Evolutionary conservation across 2,797 vertebrate species (phyloP), one percentile per base, ranked within the genome.

Genomic region (Dromococcyx pavoninus): DNA sequence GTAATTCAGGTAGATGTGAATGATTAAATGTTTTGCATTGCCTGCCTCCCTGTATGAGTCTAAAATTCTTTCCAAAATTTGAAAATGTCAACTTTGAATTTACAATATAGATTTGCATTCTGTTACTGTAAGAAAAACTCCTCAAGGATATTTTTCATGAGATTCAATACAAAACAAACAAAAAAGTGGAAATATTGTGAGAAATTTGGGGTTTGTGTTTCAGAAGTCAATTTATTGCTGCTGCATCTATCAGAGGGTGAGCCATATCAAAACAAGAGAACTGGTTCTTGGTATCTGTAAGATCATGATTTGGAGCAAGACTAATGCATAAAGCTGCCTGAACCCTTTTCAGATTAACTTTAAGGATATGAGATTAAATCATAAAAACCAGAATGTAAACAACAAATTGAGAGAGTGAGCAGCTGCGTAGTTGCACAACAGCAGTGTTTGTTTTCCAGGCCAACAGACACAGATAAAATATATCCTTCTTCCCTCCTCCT

Each of bases 371-470:
- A 93, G 89, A 92, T 89, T 89, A 94, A 94, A 94, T 94, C 18
- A 91, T 87, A 88, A 80, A 95, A 91, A 69, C 3, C 54, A 86
- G 90, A 91, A 86, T 5, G 24, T 69, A 88, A 94, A 69, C 75
- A 89, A 79, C 69, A 77, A 94, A 83, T 50, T 37, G 77, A 60
- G 58, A 64, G 81, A 82, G 81, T 46, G 90, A 94, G 94, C 76
- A 93, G 89, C 91, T 94, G 85, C 83, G 65, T 72, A 88, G 83
- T 77, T 91, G 88, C 72, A 92, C 94, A 96, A 91, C 72, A 92
- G 69, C 15, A 13, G 37, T 77, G 88, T 83, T 89, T 95, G 65
- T 96, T 95, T 96, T 96, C 70, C 79, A 75, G 88, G 79, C 89
- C 92, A 94, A 41, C 85, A 93, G 82, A 46, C 74, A 70, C 54